Evolutionary conservation across 2,113 vertebrate species (phyloP).

Genomic region (Perca flavescens): DNA sequence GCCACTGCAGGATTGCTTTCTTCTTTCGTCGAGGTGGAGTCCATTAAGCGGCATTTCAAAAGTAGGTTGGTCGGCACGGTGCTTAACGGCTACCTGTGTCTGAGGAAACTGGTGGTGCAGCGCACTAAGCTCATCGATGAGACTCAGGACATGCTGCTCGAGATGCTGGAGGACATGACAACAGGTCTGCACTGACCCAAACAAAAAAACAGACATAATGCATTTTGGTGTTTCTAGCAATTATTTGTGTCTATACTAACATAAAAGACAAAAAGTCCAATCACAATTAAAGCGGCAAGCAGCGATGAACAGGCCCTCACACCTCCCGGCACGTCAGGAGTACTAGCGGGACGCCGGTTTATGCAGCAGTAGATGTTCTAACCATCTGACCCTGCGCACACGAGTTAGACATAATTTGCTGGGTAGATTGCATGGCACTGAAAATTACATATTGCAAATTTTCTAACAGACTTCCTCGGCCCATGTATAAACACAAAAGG

Average conservation of each 20-base stretch:
- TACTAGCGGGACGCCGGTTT: too few relatives aligned
- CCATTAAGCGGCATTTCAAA: slow-evolving; percentile 98
- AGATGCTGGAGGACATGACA: slow-evolving; percentile 99
- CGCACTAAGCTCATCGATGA: slow-evolving; percentile 98
- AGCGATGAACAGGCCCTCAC: too few relatives aligned
- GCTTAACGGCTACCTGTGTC: slow-evolving; percentile 96
- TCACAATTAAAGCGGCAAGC: neutral
- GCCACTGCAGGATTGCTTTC: slow-evolving; percentile 90
- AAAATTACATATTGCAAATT: too few relatives aligned
- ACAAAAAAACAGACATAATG: neutral
- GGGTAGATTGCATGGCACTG: too few relatives aligned
- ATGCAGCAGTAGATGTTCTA: too few relatives aligned
- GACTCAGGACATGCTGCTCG: slow-evolving; percentile 98
- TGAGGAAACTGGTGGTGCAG: slow-evolving; percentile 97
- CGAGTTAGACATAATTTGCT: too few relatives aligned
- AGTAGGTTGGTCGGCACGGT: slow-evolving; percentile 97
- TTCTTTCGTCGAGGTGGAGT: slow-evolving; percentile 98
- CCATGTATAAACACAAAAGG: too few relatives aligned
- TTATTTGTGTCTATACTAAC: neutral
- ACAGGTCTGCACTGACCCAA: slow-evolving; percentile 86
- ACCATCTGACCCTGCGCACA: too few relatives aligned
- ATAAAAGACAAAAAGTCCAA: neutral
- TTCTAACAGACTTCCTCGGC: too few relatives aligned
- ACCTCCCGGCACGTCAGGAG: too few relatives aligned
- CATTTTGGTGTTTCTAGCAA: neutral